phyloP scores from a whole-genome alignment of 2,888 invertebrate genomes.

The Steinernema carpocapsae region DNA sequence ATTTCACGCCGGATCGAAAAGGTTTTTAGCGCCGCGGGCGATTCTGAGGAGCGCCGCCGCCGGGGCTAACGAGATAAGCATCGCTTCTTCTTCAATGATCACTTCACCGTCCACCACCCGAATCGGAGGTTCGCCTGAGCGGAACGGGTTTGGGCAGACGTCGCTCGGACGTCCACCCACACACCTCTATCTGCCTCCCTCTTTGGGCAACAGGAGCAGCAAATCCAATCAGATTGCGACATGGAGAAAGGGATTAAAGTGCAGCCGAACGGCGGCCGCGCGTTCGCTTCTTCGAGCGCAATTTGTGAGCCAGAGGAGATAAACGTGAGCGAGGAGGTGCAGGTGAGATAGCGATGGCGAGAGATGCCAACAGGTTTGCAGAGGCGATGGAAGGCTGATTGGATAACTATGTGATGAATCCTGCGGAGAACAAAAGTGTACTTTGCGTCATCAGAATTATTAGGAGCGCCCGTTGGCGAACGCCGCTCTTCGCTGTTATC shows the following conservation, averaged over 20 bases:
- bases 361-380: no score
- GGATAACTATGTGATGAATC: slow-evolving; percentile 6
- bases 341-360: background rate
- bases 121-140: slow-evolving; percentile 13
- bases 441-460: slow-evolving; percentile 15
- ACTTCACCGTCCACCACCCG: background rate
- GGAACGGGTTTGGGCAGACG: slow-evolving; percentile 26
- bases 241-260: slow-evolving; percentile 30
- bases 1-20: background rate
- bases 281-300: no score
- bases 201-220: background rate
- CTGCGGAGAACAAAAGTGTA: background rate
- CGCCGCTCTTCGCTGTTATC: background rate
- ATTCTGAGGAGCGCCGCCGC: background rate
- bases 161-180: slow-evolving; percentile 23
- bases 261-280: background rate
- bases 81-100: slow-evolving; percentile 8
- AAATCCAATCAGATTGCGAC: slow-evolving; percentile 28
- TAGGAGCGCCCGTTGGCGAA: background rate
- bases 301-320: background rate
- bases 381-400: background rate
- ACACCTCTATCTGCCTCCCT: background rate
- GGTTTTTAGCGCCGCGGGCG: background rate
- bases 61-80: slow-evolving; percentile 11
- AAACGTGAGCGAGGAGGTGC: background rate